A percentile compares a stretch with the other conserved stretches of the same genome.
Evolutionary conservation across 1,140 invertebrate species (phyloP).

Genomic region (Lasioglossum baleicum): DNA sequence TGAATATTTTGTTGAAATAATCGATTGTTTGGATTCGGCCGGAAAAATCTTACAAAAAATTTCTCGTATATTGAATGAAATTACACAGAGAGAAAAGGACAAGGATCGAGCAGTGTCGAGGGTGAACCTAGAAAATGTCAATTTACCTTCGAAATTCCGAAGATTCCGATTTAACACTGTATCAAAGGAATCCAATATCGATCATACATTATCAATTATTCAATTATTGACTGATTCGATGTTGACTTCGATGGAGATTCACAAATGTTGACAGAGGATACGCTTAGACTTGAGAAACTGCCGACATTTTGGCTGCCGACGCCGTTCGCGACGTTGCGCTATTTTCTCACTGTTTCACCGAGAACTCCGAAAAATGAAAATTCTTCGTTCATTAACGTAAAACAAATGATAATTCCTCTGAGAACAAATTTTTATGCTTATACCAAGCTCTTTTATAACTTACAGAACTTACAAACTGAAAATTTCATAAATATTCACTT

Average conservation of each 20-base stretch:
- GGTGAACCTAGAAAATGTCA: constrained; percentile 43
- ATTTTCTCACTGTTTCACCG: constrained; percentile 35
- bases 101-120: constrained; percentile 19
- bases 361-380: background rate
- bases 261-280: constrained; percentile 69
- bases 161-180: constrained; percentile 38
- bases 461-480: no score
- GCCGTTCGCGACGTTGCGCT: constrained; percentile 61
- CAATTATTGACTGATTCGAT: constrained; percentile 37
- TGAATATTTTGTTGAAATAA: background rate
- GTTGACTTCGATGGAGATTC: constrained; percentile 39
- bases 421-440: background rate
- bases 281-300: constrained; percentile 69
- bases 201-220: constrained; percentile 43
- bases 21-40: background rate
- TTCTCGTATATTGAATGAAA: constrained; percentile 1
- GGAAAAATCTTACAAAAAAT: background rate
- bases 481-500: constrained; percentile 8
- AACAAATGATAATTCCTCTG: constrained; percentile 6
- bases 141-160: constrained; percentile 41
- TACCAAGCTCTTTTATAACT: background rate
- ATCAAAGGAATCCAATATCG: constrained; percentile 30
- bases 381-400: background rate
- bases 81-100: constrained; percentile 25
- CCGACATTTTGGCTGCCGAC: constrained; percentile 75